Evolutionary conservation across 2,888 invertebrate genomes (phyloP).

Genomic region (Sesia apiformis): DNA sequence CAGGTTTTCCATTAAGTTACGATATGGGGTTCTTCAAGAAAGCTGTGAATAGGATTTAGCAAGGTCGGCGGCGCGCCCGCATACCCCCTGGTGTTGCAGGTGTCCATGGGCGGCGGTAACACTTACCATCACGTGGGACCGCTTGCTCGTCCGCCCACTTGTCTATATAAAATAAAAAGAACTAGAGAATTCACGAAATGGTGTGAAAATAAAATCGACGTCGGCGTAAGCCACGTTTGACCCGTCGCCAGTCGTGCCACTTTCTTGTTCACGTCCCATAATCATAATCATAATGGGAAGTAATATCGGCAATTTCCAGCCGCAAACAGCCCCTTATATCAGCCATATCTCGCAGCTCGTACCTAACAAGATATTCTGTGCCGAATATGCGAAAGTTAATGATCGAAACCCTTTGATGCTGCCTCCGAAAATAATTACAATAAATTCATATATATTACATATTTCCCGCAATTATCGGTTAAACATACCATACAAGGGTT

Average conservation of each 20-base stretch:
- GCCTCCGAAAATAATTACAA: constrained; percentile 21
- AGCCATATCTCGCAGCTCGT: constrained; percentile 40
- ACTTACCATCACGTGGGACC: no score
- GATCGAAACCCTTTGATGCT: constrained; percentile 27
- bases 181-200: constrained; percentile 23
- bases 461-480: constrained; percentile 24
- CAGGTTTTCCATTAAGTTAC: no score
- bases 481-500: constrained; percentile 12
- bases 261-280: constrained; percentile 55
- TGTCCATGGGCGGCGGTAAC: no score
- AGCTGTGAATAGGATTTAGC: no score
- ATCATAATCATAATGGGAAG: constrained; percentile 51
- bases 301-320: constrained; percentile 56
- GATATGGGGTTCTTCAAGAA: no score
- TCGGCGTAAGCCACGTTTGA: constrained; percentile 33
- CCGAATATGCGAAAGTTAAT: constrained; percentile 38
- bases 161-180: no score
- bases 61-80: no score
- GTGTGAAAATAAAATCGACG: constrained; percentile 43
- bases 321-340: constrained; percentile 43
- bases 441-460: constrained; percentile 14
- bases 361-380: constrained; percentile 20
- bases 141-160: no score
- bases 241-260: constrained; percentile 37
- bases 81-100: no score